Evolutionary conservation across 1,140 invertebrate genomes (phyloP).

Genomic region (Atta colombica): DNA sequence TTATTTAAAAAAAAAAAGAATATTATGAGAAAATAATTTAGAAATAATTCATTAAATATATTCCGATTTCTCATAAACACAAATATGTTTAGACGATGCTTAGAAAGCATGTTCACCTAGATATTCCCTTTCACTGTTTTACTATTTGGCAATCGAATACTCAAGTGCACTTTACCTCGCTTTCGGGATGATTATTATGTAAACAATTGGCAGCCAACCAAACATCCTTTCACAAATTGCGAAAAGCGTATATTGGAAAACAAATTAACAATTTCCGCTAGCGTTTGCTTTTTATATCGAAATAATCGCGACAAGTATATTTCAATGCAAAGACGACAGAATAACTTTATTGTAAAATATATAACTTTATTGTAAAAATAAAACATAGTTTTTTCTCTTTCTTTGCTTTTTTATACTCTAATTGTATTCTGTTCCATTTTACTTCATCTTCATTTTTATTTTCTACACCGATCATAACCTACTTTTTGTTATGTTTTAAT

Average conservation of each 20-base stretch:
- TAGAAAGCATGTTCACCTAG: background rate
- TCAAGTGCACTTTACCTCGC: background rate
- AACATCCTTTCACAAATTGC: conserved; percentile 18
- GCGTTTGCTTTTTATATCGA: background rate
- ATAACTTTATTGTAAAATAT: background rate
- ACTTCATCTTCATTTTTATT: too few relatives aligned
- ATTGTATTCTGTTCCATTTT: too few relatives aligned
- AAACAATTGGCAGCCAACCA: conserved; percentile 63
- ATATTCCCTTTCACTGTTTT: background rate
- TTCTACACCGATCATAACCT: too few relatives aligned
- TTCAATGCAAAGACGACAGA: background rate
- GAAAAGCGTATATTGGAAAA: conserved; percentile 3
- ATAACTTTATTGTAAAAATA: background rate
- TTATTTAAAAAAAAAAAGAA: background rate
- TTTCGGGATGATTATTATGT: conserved; percentile 10
- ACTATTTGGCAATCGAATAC: conserved; percentile 10
- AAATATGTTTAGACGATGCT: background rate
- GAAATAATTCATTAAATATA: background rate
- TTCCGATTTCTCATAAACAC: background rate
- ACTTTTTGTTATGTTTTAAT: too few relatives aligned
- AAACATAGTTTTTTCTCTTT: background rate
- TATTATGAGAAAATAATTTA: background rate
- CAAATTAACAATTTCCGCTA: conserved; percentile 1
- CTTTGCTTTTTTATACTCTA: background rate
- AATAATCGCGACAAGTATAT: background rate